Percentiles rank a stretch among this genome's conserved stretches.
phyloP scores from a whole-genome alignment of 2,797 vertebrate genomes.

The Cephalopachus bancanus region DNA sequence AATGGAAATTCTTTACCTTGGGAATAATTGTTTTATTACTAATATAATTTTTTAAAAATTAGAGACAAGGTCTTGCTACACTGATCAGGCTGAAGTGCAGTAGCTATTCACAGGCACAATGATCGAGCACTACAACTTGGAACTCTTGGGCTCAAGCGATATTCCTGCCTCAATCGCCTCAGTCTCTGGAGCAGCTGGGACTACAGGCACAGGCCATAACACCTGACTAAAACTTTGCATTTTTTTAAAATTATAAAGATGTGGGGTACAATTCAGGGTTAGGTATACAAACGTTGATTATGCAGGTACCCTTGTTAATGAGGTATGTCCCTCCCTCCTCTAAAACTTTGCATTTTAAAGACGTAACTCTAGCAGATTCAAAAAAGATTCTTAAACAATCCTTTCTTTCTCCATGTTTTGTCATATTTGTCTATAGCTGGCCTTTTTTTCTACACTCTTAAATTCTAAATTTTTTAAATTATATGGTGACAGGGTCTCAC shows the following conservation, averaged over 20 bases:
- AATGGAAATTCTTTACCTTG: background rate
- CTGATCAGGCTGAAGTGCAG: background rate
- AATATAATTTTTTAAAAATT: background rate
- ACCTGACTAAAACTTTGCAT: background rate
- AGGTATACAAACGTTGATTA: too few species aligned
- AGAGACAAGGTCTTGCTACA: background rate
- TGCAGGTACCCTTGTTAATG: too few species aligned
- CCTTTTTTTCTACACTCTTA: slow-evolving; percentile 8
- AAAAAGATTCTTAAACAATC: background rate
- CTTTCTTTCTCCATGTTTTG: background rate
- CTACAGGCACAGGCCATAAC: background rate
- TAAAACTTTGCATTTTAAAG: background rate
- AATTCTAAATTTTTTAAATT: background rate
- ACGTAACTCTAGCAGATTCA: background rate
- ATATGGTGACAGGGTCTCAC: too few species aligned
- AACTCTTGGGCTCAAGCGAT: background rate
- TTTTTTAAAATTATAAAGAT: background rate
- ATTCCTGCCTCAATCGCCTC: background rate
- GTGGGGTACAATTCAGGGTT: too few species aligned
- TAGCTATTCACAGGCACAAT: background rate
- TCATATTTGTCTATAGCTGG: background rate
- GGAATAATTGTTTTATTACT: slow-evolving; percentile 31
- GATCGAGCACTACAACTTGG: background rate
- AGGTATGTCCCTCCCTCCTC: too few species aligned
- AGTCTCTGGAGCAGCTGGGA: background rate